phyloP scores from a whole-genome alignment of 2,888 invertebrate genomes.

The Drosophila meridiana region DNA sequence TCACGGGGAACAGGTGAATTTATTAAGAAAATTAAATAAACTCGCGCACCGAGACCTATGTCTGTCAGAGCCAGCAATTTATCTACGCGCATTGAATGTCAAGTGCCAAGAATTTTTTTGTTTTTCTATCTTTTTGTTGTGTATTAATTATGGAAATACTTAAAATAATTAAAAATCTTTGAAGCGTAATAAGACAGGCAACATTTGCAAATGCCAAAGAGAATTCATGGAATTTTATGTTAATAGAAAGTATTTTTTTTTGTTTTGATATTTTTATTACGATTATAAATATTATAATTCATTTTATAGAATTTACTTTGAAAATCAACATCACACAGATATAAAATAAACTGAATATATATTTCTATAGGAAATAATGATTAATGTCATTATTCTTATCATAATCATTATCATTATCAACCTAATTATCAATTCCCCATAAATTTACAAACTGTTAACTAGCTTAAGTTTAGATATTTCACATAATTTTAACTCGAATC shows the following conservation, averaged over 20 bases:
- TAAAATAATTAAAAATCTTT: slow-evolving; percentile 8
- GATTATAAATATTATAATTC: not conserved
- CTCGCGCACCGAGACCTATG: slow-evolving; percentile 7
- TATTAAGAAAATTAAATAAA: slow-evolving; percentile 46
- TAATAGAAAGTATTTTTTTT: not conserved
- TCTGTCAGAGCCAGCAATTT: slow-evolving; percentile 21
- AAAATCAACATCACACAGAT: too few relatives aligned
- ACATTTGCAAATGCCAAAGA: not conserved
- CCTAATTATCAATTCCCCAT: not conserved
- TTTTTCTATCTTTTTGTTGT: slow-evolving; percentile 1
- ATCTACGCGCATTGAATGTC: slow-evolving; percentile 36
- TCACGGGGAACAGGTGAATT: slow-evolving; percentile 41
- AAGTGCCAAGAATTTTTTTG: slow-evolving; percentile 20
- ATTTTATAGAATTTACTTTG: too few relatives aligned
- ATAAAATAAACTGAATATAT: too few relatives aligned
- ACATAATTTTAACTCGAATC: not conserved
- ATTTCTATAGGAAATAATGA: too few relatives aligned
- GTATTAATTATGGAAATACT: slow-evolving; percentile 24
- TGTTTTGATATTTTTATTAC: not conserved
- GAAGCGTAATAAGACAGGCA: not conserved
- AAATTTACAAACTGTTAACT: not conserved
- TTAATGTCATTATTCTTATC: too few relatives aligned
- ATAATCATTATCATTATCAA: not conserved
- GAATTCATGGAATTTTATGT: not conserved
- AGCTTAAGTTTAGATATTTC: too few relatives aligned